Base-by-base conservation (phyloP, 2,888 invertebrate species). In the Drosophila tanythrix region DNA sequence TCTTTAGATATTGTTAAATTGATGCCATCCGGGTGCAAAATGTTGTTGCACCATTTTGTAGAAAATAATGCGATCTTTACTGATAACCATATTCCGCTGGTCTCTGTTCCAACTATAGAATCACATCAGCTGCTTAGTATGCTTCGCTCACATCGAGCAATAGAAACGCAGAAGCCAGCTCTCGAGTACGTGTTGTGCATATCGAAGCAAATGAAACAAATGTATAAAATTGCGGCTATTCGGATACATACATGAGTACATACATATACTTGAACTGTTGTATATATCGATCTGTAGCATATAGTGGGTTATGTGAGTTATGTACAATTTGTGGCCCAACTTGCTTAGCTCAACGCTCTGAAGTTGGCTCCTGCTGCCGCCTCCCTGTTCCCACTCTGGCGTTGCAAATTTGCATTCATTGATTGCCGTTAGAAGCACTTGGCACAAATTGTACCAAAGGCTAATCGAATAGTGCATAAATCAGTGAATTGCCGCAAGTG, bases 401-500 rank as follows among this genome's bases (percentile, higher is more conserved):
- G 59, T 63, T 76, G 59, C 21, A 60, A 74, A 77, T 78, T 78
- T 74, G 78, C 79, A 78, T 78, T 74, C 64, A 67, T 67, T 61
- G 77, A 74, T 68, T 70, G 76, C 79, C 76, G 80, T 79, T 80
- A 80, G 74, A 68, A 62, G 59, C 65, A 73, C 55, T 79, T 65
- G 60, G 36, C 65, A 70, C 66, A 76, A 79, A 73, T 64, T 79
- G 73, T 71, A 71, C 59, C 74, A 71, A 35, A 58, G 40, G 33
- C 62, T 74, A 46, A 48, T 59, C 36, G 36, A 35, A 51, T 51
- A 11, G 29, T 38, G 35, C 36, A 60, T 51, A 51, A 57, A 57
- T 57, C 43, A 57, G 31, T 43, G 21, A 43, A n/a, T 6, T 46
- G 25, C 46, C 46, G 15, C n/a, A 15, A 29, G 15, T 31, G 29